Evolutionary conservation across 2,797 vertebrate genomes (phyloP).

Genomic region (Rhyacichthys aspro): DNA sequence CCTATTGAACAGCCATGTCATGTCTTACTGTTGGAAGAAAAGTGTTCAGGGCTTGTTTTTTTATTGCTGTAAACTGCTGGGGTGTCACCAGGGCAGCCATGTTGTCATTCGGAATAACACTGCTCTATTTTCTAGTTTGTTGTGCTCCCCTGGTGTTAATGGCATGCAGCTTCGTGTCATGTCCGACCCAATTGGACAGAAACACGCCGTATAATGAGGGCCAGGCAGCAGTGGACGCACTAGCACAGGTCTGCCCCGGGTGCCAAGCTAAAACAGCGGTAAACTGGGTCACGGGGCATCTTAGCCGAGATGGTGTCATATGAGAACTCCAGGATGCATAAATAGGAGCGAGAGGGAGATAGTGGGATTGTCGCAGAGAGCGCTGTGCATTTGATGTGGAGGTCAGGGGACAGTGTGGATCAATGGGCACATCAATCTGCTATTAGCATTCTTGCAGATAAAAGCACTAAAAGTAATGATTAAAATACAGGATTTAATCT

Average conservation of each 20-base stretch:
- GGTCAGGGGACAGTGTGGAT: not conserved
- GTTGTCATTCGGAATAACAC: constrained; percentile 16
- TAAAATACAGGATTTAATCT: not conserved
- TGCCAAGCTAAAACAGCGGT: not conserved
- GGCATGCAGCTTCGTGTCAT: constrained; percentile 15
- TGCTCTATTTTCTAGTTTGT: not conserved
- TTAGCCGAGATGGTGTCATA: constrained; percentile 1
- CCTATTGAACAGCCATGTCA: no score
- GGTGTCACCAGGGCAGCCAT: not conserved
- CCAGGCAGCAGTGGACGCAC: constrained; percentile 14
- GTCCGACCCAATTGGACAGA: constrained; percentile 29
- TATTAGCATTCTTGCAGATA: not conserved
- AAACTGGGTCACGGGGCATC: not conserved
- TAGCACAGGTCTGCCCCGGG: constrained; percentile 1
- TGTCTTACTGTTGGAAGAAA: no score
- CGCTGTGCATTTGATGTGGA: not conserved
- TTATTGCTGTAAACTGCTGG: not conserved
- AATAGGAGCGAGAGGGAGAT: constrained; percentile 1
- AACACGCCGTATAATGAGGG: constrained; percentile 36
- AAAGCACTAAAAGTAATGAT: not conserved
- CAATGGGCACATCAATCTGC: constrained; percentile 1
- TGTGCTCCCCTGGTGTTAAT: constrained; percentile 10
- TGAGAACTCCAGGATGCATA: not conserved
- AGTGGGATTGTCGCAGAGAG: not conserved
- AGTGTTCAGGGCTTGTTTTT: no score